Percentiles rank a stretch among this genome's conserved stretches.
These are phyloP conservation scores for Stomorhina lunata DNA, from an alignment of 2,888 invertebrate genomes.

Conservation along the genomic window DNA sequence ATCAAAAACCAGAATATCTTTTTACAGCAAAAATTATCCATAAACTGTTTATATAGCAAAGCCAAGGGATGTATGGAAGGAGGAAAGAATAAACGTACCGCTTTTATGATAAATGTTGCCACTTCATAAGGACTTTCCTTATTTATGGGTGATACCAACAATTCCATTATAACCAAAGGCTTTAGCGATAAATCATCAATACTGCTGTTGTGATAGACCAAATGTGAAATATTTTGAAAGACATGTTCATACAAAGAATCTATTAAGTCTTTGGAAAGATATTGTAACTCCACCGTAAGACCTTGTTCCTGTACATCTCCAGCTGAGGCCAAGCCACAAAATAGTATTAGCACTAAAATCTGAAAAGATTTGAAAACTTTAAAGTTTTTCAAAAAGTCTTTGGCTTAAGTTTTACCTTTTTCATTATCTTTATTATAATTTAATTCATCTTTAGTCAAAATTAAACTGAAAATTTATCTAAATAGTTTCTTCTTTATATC, in stretches of 20 bases:
- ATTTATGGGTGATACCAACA: not conserved
- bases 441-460: not conserved
- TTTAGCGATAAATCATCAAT: not conserved
- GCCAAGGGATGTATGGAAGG: not conserved
- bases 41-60: not conserved
- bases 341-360: not conserved
- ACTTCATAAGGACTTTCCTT: not conserved
- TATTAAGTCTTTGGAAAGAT: not conserved
- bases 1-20: not conserved
- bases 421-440: not conserved
- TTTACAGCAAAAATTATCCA: not conserved
- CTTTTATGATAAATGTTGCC: slow-evolving; percentile 5
- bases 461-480: not conserved
- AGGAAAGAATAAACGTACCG: not conserved
- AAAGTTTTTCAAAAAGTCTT: not conserved
- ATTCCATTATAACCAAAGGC: not conserved
- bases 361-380: not conserved
- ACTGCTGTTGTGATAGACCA: not conserved
- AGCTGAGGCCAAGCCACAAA: not conserved
- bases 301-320: not conserved
- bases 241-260: not conserved
- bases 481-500: not conserved
- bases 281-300: not conserved
- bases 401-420: not conserved
- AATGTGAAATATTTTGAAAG: not conserved